Evolutionary conservation across 1,140 invertebrate species (phyloP).

Genomic region (Frieseomelitta varia): DNA sequence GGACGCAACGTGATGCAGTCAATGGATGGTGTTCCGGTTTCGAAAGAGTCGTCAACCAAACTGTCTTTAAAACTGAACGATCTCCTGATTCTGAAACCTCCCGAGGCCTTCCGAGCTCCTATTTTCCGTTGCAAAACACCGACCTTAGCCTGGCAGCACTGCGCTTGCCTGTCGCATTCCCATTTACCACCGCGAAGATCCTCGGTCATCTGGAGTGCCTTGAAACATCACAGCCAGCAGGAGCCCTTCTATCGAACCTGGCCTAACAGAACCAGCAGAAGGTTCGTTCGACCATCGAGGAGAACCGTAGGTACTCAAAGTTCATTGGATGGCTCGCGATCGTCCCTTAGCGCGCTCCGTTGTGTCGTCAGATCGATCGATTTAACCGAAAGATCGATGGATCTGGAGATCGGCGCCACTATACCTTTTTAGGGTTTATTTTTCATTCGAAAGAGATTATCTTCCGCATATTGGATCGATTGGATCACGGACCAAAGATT

Average conservation of each 20-base stretch:
- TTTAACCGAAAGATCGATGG: constrained; percentile 54
- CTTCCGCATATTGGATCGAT: constrained; percentile 3
- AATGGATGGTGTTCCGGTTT: constrained; percentile 48
- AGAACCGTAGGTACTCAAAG: constrained; percentile 61
- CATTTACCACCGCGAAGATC: constrained; percentile 63
- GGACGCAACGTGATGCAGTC: constrained; percentile 25
- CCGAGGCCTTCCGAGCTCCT: constrained; percentile 66
- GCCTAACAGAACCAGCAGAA: constrained; percentile 66
- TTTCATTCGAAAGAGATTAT: constrained; percentile 16
- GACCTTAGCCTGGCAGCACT: constrained; percentile 65
- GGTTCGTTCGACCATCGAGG: constrained; percentile 43
- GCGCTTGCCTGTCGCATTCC: constrained; percentile 70
- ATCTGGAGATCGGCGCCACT: constrained; percentile 69
- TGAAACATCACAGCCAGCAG: constrained; percentile 69
- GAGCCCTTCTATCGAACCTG: constrained; percentile 74
- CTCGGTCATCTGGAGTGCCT: constrained; percentile 70
- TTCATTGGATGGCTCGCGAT: constrained; percentile 48
- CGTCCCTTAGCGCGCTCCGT: constrained; percentile 48
- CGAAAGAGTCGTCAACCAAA: constrained; percentile 10
- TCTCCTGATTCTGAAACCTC: constrained; percentile 71
- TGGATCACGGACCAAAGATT: constrained; percentile 34
- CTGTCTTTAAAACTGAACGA: constrained; percentile 37
- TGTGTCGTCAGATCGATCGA: constrained; percentile 64
- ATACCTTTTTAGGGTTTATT: constrained; percentile 72
- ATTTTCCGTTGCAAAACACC: constrained; percentile 54